These are phyloP conservation scores for Lucifuga dentata DNA, from an alignment of 2,113 vertebrate species.

Conservation along the genomic window DNA sequence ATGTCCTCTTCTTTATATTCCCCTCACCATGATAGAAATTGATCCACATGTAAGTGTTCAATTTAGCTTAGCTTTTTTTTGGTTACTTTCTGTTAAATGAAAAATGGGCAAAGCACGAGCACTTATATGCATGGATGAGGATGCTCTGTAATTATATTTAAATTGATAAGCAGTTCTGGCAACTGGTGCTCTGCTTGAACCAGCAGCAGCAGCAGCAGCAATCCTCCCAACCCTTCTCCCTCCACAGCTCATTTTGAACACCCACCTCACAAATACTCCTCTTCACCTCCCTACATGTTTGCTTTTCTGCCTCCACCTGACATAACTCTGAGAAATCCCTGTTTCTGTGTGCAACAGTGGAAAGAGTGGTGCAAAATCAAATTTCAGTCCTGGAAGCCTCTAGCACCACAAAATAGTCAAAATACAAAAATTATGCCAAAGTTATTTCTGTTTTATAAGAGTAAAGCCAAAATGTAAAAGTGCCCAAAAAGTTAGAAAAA, in stretches of 20 bases:
- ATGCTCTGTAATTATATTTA: slow-evolving; percentile 67
- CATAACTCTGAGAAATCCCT: not conserved
- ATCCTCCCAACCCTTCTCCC: not conserved
- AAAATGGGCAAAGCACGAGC: slow-evolving; percentile 60
- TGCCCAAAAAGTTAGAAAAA: no score
- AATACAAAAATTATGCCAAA: not conserved
- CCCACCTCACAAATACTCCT: not conserved
- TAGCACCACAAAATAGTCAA: not conserved
- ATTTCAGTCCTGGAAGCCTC: not conserved
- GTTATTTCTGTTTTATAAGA: no score
- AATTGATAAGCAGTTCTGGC: slow-evolving; percentile 68
- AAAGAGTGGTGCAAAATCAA: not conserved
- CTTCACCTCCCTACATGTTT: not conserved
- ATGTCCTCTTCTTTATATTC: slow-evolving; percentile 71
- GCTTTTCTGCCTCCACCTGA: not conserved
- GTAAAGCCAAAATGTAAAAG: no score
- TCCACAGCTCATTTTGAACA: slow-evolving; percentile 17
- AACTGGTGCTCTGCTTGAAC: slow-evolving; percentile 47
- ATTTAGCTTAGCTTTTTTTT: slow-evolving; percentile 52
- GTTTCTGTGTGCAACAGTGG: no score
- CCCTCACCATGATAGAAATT: slow-evolving; percentile 74
- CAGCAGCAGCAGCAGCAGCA: no score
- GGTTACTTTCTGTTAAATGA: slow-evolving; percentile 56
- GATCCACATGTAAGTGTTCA: slow-evolving; percentile 71
- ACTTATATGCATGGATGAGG: slow-evolving; percentile 70